phyloP scores from a whole-genome alignment of 2,113 vertebrate species.

The Podiceps cristatus region DNA sequence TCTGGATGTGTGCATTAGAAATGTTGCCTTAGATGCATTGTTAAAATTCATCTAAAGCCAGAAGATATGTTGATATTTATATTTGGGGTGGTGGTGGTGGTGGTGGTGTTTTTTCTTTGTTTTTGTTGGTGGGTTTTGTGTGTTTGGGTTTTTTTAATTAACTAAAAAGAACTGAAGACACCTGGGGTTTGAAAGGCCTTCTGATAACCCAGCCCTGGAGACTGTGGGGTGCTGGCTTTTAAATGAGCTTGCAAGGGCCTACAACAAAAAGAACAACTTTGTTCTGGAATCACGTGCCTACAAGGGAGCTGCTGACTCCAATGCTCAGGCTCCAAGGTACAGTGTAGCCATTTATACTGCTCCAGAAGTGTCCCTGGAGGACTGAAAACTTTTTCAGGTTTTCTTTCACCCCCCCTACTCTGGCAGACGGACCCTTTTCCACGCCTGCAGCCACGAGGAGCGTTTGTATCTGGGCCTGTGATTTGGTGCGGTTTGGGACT shows the following conservation, averaged over 20 bases:
- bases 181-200: background rate
- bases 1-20: background rate
- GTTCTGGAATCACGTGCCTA: background rate
- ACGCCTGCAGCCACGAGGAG: background rate
- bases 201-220: background rate
- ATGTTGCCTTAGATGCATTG: background rate
- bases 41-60: background rate
- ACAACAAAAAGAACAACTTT: slow-evolving; percentile 9
- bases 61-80: background rate
- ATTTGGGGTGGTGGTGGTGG: no score
- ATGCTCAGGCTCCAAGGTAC: background rate
- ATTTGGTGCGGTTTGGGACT: background rate
- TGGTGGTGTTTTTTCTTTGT: no score
- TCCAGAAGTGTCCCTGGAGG: background rate
- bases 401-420: fast-evolving
- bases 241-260: background rate
- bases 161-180: background rate
- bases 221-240: background rate
- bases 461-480: background rate
- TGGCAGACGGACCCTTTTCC: background rate
- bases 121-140: no score
- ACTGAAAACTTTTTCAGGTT: background rate
- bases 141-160: background rate
- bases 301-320: background rate
- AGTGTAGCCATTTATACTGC: background rate